phyloP scores from a whole-genome alignment of 2,888 invertebrate genomes.

The Alloscopus bannaensis region DNA sequence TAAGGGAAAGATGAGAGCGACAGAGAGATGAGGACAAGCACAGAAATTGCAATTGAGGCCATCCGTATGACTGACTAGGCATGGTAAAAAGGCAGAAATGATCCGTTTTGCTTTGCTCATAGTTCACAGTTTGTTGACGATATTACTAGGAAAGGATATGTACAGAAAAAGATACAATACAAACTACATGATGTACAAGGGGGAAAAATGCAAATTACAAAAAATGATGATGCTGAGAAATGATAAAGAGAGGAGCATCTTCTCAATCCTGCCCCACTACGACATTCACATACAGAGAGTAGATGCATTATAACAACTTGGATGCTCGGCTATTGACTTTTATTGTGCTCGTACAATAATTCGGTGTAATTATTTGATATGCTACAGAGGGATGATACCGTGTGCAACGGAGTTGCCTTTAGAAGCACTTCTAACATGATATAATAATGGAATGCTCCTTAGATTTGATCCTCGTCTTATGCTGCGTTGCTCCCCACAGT shows the following conservation, averaged over 20 bases:
- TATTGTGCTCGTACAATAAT: conserved; percentile 25
- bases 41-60: conserved; percentile 55
- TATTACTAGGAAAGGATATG: no score
- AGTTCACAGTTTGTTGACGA: conserved; percentile 21
- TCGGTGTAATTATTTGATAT: conserved; percentile 38
- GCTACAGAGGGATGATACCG: conserved; percentile 1
- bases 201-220: conserved; percentile 11
- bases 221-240: conserved; percentile 13
- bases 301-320: background rate
- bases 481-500: background rate
- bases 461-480: no score
- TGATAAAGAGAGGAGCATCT: conserved; percentile 17
- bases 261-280: background rate
- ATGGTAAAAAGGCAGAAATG: conserved; percentile 24
- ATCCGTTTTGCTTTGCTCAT: conserved; percentile 21
- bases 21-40: background rate
- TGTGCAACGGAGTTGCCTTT: no score
- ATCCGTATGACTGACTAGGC: background rate
- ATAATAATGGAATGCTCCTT: no score
- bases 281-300: background rate
- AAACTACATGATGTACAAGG: no score
- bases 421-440: no score
- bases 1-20: background rate
- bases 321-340: conserved; percentile 35
- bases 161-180: no score